Evolutionary conservation across 2,797 vertebrate genomes (phyloP).

Genomic region (Peromyscus attwateri): DNA sequence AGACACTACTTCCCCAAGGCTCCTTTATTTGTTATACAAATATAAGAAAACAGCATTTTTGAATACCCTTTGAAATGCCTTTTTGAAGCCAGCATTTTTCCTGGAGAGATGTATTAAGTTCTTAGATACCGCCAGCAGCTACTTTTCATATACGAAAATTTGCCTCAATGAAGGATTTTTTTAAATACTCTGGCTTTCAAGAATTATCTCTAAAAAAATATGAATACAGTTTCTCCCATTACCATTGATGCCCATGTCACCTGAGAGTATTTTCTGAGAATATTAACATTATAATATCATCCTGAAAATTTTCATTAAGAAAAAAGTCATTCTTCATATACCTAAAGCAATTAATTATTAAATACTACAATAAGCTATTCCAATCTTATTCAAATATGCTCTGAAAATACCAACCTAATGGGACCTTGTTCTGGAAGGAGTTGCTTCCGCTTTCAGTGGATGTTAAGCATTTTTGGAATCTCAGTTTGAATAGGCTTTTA

Average conservation of each 20-base stretch:
- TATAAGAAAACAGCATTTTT: constrained; percentile 66
- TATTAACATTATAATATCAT: constrained; percentile 72
- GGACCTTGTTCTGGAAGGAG: constrained; percentile 52
- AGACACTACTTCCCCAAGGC: background rate
- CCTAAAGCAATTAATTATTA: constrained; percentile 83
- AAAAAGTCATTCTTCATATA: constrained; percentile 82
- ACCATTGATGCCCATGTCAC: constrained; percentile 65
- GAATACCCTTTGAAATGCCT: constrained; percentile 66
- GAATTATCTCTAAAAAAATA: constrained; percentile 65
- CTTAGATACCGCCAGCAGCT: constrained; percentile 65
- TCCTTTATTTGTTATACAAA: constrained; percentile 73
- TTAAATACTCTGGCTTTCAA: constrained; percentile 77
- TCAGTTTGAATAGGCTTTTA: background rate
- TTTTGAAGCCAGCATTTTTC: constrained; percentile 72
- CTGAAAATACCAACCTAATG: constrained; percentile 63
- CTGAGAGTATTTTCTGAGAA: constrained; percentile 74
- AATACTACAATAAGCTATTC: constrained; percentile 78
- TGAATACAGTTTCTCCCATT: constrained; percentile 74
- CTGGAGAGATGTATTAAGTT: constrained; percentile 76
- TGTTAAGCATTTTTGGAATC: background rate
- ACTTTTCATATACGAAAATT: constrained; percentile 75
- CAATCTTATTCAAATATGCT: constrained; percentile 79
- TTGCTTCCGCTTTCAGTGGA: constrained; percentile 50
- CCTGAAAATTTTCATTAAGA: constrained; percentile 82
- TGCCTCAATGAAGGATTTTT: constrained; percentile 72